phyloP scores from a whole-genome alignment of 2,113 vertebrate genomes.

The Varanus komodoensis region DNA sequence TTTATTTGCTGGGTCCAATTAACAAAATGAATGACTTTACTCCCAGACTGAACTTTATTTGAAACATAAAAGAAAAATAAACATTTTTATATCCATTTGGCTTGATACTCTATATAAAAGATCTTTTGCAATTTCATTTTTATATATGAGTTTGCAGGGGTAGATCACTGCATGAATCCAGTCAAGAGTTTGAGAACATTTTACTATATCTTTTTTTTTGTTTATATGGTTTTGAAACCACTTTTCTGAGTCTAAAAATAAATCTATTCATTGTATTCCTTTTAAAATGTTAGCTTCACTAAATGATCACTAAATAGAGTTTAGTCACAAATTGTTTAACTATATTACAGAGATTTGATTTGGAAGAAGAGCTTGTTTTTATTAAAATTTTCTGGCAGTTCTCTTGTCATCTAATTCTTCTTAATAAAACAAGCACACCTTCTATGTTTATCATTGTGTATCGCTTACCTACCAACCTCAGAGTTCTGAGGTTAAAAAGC shows the following conservation, averaged over 20 bases:
- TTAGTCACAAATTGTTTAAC: not conserved
- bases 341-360: not conserved
- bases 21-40: not conserved
- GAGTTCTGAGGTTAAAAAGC: slow-evolving; percentile 31
- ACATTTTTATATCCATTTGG: not conserved
- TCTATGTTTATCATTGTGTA: not conserved
- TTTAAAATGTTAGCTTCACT: not conserved
- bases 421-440: not conserved
- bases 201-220: not conserved
- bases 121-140: not conserved
- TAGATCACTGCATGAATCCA: not conserved
- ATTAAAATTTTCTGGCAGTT: not conserved
- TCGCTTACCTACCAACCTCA: slow-evolving; percentile 30
- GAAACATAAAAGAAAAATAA: too few relatives aligned
- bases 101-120: not conserved
- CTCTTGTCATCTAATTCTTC: not conserved
- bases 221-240: not conserved
- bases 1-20: not conserved
- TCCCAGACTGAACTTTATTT: not conserved
- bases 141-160: not conserved
- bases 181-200: not conserved
- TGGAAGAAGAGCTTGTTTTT: not conserved
- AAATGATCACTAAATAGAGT: not conserved
- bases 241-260: not conserved
- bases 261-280: slow-evolving; percentile 1